Conservation (phyloP, 2,113 vertebrate genomes). For the Ovis canadensis region DNA sequence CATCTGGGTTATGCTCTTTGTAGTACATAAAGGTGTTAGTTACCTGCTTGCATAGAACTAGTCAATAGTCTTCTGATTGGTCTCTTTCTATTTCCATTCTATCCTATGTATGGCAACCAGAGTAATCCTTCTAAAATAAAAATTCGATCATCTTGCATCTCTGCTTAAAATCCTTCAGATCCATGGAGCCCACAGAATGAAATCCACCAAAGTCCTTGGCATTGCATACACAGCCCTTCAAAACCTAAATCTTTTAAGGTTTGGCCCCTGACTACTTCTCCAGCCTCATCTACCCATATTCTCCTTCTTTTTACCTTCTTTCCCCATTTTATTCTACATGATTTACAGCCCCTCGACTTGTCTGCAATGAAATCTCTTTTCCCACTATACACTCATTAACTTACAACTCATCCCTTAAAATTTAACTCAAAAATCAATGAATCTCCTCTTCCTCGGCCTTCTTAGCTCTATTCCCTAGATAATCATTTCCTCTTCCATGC, state of each 20-base stretch:
- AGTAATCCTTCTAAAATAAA: not conserved
- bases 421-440: conserved; percentile 40
- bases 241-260: conserved; percentile 32
- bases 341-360: conserved; percentile 44
- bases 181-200: not conserved
- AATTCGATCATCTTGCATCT: not conserved
- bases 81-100: not conserved
- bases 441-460: not conserved
- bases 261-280: not conserved
- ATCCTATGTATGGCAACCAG: not conserved
- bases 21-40: not conserved
- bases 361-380: conserved; percentile 60
- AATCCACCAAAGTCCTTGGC: not conserved
- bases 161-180: not conserved
- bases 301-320: conserved; percentile 6
- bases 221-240: not conserved
- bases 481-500: not conserved
- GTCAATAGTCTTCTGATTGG: not conserved
- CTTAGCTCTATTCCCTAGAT: not conserved
- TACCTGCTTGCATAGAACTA: not conserved
- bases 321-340: conserved; percentile 59
- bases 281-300: not conserved
- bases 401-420: conserved; percentile 26
- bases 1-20: not conserved
- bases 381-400: conserved; percentile 33